Evolutionary conservation across 2,888 invertebrate genomes (phyloP).

Genomic region (Sclerodermus sp.): DNA sequence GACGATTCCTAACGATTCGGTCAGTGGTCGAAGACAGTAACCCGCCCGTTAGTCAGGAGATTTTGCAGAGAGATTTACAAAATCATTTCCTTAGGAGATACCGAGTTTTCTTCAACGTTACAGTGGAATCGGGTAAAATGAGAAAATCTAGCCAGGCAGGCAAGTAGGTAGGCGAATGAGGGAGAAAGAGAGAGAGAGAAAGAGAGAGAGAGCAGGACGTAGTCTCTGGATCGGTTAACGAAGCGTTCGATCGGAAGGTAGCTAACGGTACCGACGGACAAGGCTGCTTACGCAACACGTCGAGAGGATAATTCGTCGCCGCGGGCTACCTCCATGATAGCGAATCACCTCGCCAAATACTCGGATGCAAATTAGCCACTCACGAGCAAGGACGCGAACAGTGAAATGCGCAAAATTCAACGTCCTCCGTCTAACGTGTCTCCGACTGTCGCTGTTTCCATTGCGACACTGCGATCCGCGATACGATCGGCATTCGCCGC

Average conservation of each 20-base stretch:
- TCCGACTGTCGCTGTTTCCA: neutral
- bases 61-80: too few species aligned
- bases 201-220: neutral
- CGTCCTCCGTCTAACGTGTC: slow-evolving; percentile 10
- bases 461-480: slow-evolving; percentile 17
- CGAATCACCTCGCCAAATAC: slow-evolving; percentile 21
- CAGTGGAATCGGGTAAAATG: too few species aligned
- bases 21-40: too few species aligned
- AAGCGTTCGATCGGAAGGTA: slow-evolving; percentile 6
- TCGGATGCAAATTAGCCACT: slow-evolving; percentile 41
- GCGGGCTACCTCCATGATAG: slow-evolving; percentile 25
- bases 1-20: too few species aligned
- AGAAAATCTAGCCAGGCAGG: too few species aligned
- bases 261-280: neutral
- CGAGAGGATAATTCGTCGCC: slow-evolving; percentile 40
- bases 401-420: slow-evolving; percentile 25
- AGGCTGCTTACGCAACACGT: slow-evolving; percentile 38
- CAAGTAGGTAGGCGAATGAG: neutral
- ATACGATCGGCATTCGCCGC: slow-evolving; percentile 10
- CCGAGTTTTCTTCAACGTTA: too few species aligned
- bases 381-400: slow-evolving; percentile 31
- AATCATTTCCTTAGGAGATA: too few species aligned
- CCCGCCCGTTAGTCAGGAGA: too few species aligned
- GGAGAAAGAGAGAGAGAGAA: neutral
- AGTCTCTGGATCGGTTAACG: slow-evolving; percentile 8